These are phyloP conservation scores for Dascillus cervinus DNA, from an alignment of 2,888 invertebrate genomes.

Conservation along the genomic window DNA sequence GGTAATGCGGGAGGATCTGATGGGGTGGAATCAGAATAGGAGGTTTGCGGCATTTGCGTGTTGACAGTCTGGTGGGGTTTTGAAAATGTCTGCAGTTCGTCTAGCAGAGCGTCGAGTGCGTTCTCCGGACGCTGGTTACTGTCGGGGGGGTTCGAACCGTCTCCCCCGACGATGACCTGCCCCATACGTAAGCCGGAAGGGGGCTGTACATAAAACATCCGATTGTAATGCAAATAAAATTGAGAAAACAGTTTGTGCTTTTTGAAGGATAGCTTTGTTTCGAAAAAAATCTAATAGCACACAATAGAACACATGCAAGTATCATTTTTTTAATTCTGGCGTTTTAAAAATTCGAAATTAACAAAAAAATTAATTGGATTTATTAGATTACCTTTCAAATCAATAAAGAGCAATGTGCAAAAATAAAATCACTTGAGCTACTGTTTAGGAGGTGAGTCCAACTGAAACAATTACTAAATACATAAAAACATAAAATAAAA, in stretches of 20 bases:
- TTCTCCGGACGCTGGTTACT: slow-evolving; percentile 73
- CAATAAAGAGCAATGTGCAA: slow-evolving; percentile 32
- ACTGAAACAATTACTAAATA: slow-evolving; percentile 34
- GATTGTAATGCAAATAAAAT: slow-evolving; percentile 2
- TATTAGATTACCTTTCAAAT: slow-evolving; percentile 27
- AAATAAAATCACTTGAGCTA: slow-evolving; percentile 33
- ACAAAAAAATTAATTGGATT: slow-evolving; percentile 9
- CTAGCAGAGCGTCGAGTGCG: slow-evolving; percentile 95
- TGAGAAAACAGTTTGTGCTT: no score
- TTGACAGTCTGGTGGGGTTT: slow-evolving; percentile 49
- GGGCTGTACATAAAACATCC: slow-evolving; percentile 40
- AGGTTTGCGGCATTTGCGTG: slow-evolving; percentile 30
- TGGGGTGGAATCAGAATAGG: slow-evolving; percentile 25
- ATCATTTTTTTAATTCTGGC: no score
- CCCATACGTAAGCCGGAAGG: slow-evolving; percentile 54
- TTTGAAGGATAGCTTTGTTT: no score
- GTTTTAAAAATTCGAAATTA: no score
- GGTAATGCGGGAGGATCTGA: slow-evolving; percentile 36
- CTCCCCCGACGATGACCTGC: slow-evolving; percentile 53
- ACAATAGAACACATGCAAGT: no score
- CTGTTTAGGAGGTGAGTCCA: slow-evolving; percentile 37
- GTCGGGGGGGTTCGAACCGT: slow-evolving; percentile 49
- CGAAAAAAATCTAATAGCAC: no score
- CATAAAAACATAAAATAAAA: slow-evolving; percentile 18
- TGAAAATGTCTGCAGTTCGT: slow-evolving; percentile 84